Evolutionary conservation across 2,113 vertebrate species (phyloP), one percentile per base, ranked within the genome.

Genomic region (Salvelinus alpinus): DNA sequence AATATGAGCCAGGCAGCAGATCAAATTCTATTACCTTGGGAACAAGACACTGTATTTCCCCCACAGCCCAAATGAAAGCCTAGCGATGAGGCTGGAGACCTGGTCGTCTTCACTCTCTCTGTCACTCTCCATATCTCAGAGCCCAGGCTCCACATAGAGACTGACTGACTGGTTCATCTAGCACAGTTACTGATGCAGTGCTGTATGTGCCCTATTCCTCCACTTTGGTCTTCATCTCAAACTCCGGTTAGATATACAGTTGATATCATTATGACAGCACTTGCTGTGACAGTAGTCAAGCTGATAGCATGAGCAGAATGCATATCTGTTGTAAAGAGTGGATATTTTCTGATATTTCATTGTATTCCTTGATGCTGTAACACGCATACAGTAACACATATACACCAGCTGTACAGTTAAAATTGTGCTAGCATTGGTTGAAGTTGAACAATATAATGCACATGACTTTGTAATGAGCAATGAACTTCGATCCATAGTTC

Each of bases 61-160:
- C 74, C 57, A 79, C 65, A 77, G 68, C 64, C 69, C 76, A 79
- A 81, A 81, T 84, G 70, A 81, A 81, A 80, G 74, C 18, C 57
- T 18, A n/a, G 20, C 59, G n/a, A 60, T n/a, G 6, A 4, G 59
- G 59, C n/a, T 60, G 59, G 59, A 60, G 18, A 60, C 59, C 18
- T n/a, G 59, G 59, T 60, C 1, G 12, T 60, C 18, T 60, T 18
- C 20, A 60, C 59, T 22, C n/a, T 22, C 59, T n/a, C 59, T 62
- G 59, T 62, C 59, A 62, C 59, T 62, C 59, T 62, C 59, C 51
- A 54, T 18, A 54, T 54, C 14, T 54, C 78, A 59, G 57, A 72
- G 70, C 80, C 72, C 72, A 80, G 72, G 38, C n/a, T 22, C 27
- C 57, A 14, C 22, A 11, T 34, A 47, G 24, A 14, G 24, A 22